Evolutionary conservation across 2,113 vertebrate species (phyloP), one percentile per base, ranked within the genome.

Genomic region (Arizona elegans): DNA sequence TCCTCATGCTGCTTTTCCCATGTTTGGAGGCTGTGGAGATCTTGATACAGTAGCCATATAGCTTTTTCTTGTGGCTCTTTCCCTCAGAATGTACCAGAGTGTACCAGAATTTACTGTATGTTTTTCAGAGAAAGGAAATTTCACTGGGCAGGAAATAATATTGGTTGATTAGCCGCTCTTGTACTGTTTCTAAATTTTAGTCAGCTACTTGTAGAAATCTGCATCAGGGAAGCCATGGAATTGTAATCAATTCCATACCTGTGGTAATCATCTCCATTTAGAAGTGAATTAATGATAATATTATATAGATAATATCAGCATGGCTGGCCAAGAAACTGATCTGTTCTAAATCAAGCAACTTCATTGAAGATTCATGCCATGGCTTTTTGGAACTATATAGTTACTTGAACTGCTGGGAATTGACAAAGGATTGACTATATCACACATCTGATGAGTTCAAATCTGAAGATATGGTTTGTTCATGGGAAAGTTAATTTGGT

Each of bases 181-280:
- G 38, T 58, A 55, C 10, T 29, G 24, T 6, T 15, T 38, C 8
- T 55, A 26, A 10, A 26, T 47, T 90, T 21, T 55, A 24, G 15
- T 52, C 47, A 53, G 58, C 13, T 53, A 8, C 65, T 62, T 53
- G 11, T 29, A 15, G 19, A 90, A 70, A 90, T 29, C 89, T 70
- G 26, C 26, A 21, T 52, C 90, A 13, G 24, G 50, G 26, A 33
- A 91, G 81, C n/a, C 21, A 43, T 55, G 26, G n/a, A 38, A 43
- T 47, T 90, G 17, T 56, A 23, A 29, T 29, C 86, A 29, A 5
- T 12, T 29, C 86, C 11, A 56, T 89, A 56, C 17, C 26, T 59
- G 17, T 56, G 87, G n/a, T 55, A 86, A 87, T 19, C 93, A 5
- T 54, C 93, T 95, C 90, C 65, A 91, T 58, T 94, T 87, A 95